A percentile compares a stretch with the other conserved stretches of the same genome.
Conservation (phyloP, 2,113 vertebrate species). For the Lanius collurio region DNA sequence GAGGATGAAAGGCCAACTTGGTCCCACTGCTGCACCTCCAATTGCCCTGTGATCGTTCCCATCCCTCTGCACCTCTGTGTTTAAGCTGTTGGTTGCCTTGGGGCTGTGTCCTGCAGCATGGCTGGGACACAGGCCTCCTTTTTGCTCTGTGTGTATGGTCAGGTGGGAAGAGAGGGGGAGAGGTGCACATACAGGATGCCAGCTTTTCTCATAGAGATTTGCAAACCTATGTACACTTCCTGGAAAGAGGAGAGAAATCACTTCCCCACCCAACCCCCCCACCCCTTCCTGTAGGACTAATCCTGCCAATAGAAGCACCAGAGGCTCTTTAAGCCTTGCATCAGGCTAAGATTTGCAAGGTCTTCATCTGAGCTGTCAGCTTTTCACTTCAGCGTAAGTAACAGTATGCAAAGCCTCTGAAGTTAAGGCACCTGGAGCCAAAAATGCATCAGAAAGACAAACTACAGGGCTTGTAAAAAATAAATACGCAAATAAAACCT, state of each 20-base stretch:
- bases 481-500: not conserved
- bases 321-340: not conserved
- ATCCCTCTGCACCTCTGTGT: not conserved
- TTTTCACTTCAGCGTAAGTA: slow-evolving; percentile 24
- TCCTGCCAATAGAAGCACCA: not conserved
- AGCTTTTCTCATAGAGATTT: not conserved
- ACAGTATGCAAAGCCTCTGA: not conserved
- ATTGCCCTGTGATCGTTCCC: not conserved
- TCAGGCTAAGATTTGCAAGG: not conserved
- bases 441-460: not conserved
- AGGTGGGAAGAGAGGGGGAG: rapidly evolving
- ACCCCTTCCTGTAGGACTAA: not conserved
- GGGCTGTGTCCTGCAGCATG: not conserved
- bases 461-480: not conserved
- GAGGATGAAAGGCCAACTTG: not conserved
- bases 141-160: not conserved
- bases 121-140: not conserved
- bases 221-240: not conserved
- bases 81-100: not conserved
- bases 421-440: not conserved
- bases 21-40: not conserved
- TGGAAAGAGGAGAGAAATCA: not conserved
- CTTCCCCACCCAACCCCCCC: not conserved
- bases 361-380: not conserved
- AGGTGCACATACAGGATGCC: not conserved